Evolutionary conservation across 1,140 invertebrate genomes (phyloP).

Genomic region (Cyclina sinensis): DNA sequence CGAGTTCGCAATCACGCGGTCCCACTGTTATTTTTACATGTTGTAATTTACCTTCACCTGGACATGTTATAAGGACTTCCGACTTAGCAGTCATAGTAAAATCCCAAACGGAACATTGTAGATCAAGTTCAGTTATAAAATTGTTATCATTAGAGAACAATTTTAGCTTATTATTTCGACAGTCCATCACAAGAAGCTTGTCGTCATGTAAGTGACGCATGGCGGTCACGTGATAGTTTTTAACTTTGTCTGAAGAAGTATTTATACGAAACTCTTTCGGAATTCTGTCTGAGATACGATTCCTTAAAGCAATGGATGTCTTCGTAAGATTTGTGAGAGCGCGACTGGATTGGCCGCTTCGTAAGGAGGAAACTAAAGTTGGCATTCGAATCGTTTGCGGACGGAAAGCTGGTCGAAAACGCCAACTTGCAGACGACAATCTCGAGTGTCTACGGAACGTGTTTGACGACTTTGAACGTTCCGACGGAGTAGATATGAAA

Average conservation of each 20-base stretch:
- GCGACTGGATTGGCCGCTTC: background rate
- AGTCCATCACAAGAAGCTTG: conserved; percentile 16
- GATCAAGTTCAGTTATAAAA: background rate
- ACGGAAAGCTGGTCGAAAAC: conserved; percentile 23
- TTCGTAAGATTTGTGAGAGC: background rate
- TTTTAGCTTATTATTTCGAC: conserved; percentile 9
- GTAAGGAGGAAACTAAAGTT: conserved; percentile 28
- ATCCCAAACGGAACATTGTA: conserved; percentile 34
- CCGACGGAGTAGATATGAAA: background rate
- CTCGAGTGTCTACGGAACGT: background rate
- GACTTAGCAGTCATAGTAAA: background rate
- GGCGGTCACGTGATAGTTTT: conserved; percentile 6
- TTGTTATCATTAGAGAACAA: conserved; percentile 10
- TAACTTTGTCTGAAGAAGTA: background rate
- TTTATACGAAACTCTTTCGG: background rate
- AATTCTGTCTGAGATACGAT: background rate
- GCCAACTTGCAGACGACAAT: conserved; percentile 31
- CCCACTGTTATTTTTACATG: background rate
- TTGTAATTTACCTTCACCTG: conserved; percentile 42
- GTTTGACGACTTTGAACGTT: background rate
- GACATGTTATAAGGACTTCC: conserved; percentile 32
- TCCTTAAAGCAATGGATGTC: conserved; percentile 7
- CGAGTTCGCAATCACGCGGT: background rate
- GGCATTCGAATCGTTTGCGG: conserved; percentile 52
- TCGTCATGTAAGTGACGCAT: conserved; percentile 1